Conservation (phyloP, 2,113 vertebrate genomes). For the Cardinalis cardinalis region DNA sequence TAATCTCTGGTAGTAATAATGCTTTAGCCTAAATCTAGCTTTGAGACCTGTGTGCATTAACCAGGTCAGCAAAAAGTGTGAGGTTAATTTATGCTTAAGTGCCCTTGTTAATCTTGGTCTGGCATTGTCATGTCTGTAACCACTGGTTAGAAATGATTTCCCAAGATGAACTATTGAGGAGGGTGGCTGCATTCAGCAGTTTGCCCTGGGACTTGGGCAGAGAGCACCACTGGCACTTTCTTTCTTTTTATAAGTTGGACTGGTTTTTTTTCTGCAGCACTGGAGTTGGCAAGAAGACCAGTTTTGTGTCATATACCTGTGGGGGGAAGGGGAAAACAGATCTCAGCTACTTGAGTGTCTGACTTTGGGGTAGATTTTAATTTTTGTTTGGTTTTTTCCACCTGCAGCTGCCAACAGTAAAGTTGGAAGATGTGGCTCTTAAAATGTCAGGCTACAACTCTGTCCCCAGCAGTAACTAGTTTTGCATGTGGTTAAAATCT, state of each 20-base stretch:
- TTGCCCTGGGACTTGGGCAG: background rate
- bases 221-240: background rate
- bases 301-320: background rate
- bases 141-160: background rate
- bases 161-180: background rate
- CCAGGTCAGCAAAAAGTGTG: background rate
- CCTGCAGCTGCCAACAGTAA: background rate
- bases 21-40: background rate
- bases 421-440: background rate
- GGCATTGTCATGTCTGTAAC: background rate
- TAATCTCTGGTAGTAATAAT: background rate
- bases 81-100: background rate
- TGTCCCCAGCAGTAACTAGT: background rate
- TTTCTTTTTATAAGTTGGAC: background rate
- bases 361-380: background rate
- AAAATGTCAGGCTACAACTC: background rate
- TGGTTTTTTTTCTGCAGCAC: background rate
- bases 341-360: background rate
- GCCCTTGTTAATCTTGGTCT: background rate
- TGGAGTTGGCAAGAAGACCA: background rate
- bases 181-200: background rate
- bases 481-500: background rate
- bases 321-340: fast-evolving
- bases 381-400: background rate
- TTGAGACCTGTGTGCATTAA: background rate